Conservation (phyloP, 2,888 invertebrate species). For the Agrochola macilenta region DNA sequence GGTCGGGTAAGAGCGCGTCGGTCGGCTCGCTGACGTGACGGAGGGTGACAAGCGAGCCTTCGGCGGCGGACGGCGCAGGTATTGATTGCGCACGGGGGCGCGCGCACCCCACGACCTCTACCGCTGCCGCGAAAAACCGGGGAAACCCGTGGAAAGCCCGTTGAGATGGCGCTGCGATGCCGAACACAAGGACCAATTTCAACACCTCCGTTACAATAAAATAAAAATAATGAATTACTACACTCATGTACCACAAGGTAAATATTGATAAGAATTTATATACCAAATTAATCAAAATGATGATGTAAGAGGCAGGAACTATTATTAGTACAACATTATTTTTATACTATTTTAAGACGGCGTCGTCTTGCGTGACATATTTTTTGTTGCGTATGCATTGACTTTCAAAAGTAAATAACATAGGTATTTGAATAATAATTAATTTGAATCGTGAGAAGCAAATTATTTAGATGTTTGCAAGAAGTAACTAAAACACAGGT, state of each 20-base stretch:
- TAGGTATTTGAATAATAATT: neutral
- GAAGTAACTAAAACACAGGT: neutral
- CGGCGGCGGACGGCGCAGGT: constrained; percentile 80
- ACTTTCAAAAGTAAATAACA: neutral
- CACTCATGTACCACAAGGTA: neutral
- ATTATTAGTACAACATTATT: neutral
- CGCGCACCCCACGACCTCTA: constrained; percentile 80
- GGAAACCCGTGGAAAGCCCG: constrained; percentile 79
- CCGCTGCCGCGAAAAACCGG: constrained; percentile 71
- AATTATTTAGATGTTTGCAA: neutral
- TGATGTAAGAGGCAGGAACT: neutral
- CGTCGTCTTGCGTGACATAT: neutral
- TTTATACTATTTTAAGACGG: neutral
- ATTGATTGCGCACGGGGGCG: constrained; percentile 85
- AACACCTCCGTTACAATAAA: constrained; percentile 11
- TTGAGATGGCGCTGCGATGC: constrained; percentile 80
- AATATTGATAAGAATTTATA: constrained; percentile 11
- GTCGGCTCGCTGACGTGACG: constrained; percentile 79
- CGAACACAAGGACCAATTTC: constrained; percentile 30
- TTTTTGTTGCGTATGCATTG: neutral
- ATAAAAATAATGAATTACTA: constrained; percentile 12
- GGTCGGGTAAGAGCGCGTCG: constrained; percentile 72
- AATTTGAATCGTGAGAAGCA: neutral
- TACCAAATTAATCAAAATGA: neutral
- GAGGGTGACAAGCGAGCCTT: constrained; percentile 82